A percentile compares a stretch with the other conserved stretches of the same genome.
These are phyloP conservation scores for Tamias sibiricus DNA, from an alignment of 2,113 vertebrate genomes.

Conservation along the genomic window DNA sequence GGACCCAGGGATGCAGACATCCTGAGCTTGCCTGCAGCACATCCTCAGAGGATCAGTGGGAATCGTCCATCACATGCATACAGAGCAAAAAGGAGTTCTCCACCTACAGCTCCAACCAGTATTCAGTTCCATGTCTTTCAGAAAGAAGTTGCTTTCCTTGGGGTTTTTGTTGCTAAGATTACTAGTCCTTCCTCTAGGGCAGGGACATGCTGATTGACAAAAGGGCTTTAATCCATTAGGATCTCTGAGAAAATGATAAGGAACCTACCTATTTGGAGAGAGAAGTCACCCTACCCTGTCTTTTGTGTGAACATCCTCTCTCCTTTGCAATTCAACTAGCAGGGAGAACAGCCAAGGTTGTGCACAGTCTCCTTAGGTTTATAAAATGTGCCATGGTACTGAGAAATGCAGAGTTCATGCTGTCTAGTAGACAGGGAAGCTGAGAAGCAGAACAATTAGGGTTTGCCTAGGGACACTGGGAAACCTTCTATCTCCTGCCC, in stretches of 20 bases:
- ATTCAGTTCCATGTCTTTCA: conserved; percentile 29
- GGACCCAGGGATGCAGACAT: conserved; percentile 69
- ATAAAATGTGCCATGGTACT: neutral
- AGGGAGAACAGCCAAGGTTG: neutral
- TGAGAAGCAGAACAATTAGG: neutral
- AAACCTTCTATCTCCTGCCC: neutral
- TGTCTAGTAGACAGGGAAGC: neutral
- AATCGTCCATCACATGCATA: neutral
- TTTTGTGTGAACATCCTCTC: neutral
- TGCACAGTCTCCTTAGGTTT: neutral
- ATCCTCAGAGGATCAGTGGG: conserved; percentile 61
- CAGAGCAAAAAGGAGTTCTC: neutral
- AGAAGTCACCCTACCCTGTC: neutral
- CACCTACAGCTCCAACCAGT: neutral
- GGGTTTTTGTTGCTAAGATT: conserved; percentile 21
- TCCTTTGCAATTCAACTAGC: conserved; percentile 27
- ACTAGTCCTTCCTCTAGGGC: neutral
- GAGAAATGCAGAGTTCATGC: neutral
- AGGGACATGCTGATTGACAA: neutral
- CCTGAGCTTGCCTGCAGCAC: conserved; percentile 53
- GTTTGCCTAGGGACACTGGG: neutral
- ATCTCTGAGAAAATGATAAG: neutral
- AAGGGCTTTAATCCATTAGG: neutral
- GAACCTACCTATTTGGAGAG: neutral
- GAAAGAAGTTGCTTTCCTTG: conserved; percentile 18